Conservation (phyloP, 1,140 invertebrate genomes). For the Drosophila burlai region DNA sequence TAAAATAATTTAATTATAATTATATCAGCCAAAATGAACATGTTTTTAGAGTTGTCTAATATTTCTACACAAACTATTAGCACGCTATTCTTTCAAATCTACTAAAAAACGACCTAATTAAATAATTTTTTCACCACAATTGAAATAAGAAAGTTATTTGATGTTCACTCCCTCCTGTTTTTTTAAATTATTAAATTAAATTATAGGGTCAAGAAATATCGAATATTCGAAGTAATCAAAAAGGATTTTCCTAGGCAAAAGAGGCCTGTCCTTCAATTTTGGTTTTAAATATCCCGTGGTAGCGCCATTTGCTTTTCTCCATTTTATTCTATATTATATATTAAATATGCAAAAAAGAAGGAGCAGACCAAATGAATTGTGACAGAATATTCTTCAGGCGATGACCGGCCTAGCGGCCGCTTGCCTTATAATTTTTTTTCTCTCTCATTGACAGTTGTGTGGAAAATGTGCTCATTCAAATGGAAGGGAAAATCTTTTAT, state of each 20-base stretch:
- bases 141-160: too few species aligned
- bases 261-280: background rate
- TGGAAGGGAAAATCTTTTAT: conserved; percentile 83
- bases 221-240: too few species aligned
- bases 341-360: conserved; percentile 65
- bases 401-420: conserved; percentile 28
- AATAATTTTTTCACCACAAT: too few species aligned
- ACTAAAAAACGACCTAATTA: too few species aligned
- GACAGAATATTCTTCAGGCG: conserved; percentile 55
- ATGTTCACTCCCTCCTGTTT: too few species aligned
- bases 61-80: too few species aligned
- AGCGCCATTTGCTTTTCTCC: conserved; percentile 44
- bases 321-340: conserved; percentile 60
- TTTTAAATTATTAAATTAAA: too few species aligned
- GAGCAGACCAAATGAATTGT: conserved; percentile 67
- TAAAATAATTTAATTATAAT: too few species aligned
- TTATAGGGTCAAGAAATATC: too few species aligned
- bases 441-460: conserved; percentile 77
- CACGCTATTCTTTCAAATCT: too few species aligned
- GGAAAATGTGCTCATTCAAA: conserved; percentile 79
- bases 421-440: conserved; percentile 30
- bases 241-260: background rate
- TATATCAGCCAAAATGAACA: too few species aligned
- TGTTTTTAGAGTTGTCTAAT: too few species aligned
- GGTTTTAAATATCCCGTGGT: background rate